Conservation (phyloP, 2,888 invertebrate genomes). For the Branchipolynoe longqiensis region DNA sequence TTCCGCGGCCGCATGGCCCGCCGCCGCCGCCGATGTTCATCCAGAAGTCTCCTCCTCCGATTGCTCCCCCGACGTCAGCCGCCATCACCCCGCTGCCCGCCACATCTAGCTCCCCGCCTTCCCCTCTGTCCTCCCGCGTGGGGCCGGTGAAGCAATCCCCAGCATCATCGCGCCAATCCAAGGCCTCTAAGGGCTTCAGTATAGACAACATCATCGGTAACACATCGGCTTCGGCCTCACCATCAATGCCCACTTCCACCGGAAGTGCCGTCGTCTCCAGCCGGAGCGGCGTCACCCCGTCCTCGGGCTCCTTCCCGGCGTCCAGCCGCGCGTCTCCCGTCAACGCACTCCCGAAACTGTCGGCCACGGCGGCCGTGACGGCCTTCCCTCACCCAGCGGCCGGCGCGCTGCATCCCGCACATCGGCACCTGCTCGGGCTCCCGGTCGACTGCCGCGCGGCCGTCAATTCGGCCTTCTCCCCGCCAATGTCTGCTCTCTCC, state of each 20-base stretch:
- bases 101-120: neutral
- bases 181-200: constrained; percentile 81
- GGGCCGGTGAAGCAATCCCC: constrained; percentile 9
- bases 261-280: constrained; percentile 59
- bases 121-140: neutral
- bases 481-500: constrained; percentile 64
- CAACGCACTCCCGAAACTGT: neutral
- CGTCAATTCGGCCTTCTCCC: constrained; percentile 41
- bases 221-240: constrained; percentile 18
- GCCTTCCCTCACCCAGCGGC: constrained; percentile 62
- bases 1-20: constrained; percentile 9
- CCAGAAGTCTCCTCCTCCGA: constrained; percentile 74
- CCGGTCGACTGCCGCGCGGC: constrained; percentile 35
- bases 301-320: neutral
- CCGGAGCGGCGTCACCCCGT: neutral
- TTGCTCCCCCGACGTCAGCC: constrained; percentile 49
- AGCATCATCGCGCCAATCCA: constrained; percentile 74
- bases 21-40: constrained; percentile 81
- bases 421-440: constrained; percentile 10
- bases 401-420: constrained; percentile 48
- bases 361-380: constrained; percentile 55
- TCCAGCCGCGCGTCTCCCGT: neutral
- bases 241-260: constrained; percentile 71
- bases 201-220: constrained; percentile 85
- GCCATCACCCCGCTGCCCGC: neutral